A percentile compares a stretch with the other conserved stretches of the same genome.
These are phyloP conservation scores for Aporrectodea caliginosa DNA, from an alignment of 1,140 invertebrate species.

Conservation along the genomic window DNA sequence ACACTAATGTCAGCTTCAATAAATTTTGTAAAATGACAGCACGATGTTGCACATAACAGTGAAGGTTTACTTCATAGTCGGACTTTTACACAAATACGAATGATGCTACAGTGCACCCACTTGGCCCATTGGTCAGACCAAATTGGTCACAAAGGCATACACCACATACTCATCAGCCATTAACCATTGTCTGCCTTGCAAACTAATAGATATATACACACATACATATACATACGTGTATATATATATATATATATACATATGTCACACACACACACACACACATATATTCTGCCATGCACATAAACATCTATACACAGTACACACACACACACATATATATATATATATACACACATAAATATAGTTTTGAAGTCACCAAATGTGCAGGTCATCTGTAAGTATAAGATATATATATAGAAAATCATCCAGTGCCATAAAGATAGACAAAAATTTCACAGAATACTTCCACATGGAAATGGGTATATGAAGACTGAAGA, in stretches of 20 bases:
- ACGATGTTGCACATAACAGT: too few relatives aligned
- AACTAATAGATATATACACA: background rate
- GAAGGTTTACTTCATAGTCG: too few relatives aligned
- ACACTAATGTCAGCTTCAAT: too few relatives aligned
- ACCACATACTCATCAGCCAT: background rate
- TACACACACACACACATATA: background rate
- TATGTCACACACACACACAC: background rate
- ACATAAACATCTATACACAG: background rate
- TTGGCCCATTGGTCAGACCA: too few relatives aligned
- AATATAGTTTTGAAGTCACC: background rate
- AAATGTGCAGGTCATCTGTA: background rate
- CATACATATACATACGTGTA: background rate
- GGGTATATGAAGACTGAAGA: too few relatives aligned
- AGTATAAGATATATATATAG: background rate
- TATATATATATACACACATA: background rate
- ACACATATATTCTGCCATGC: background rate
- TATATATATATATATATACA: background rate
- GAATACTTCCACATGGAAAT: too few relatives aligned
- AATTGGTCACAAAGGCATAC: background rate
- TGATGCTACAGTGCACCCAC: background rate
- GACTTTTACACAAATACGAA: background rate
- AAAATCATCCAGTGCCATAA: background rate
- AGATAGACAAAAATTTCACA: background rate
- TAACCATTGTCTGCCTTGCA: background rate
- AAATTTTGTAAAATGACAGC: too few relatives aligned